phyloP scores from a whole-genome alignment of 2,113 vertebrate genomes.

The Stegostoma tigrinum region DNA sequence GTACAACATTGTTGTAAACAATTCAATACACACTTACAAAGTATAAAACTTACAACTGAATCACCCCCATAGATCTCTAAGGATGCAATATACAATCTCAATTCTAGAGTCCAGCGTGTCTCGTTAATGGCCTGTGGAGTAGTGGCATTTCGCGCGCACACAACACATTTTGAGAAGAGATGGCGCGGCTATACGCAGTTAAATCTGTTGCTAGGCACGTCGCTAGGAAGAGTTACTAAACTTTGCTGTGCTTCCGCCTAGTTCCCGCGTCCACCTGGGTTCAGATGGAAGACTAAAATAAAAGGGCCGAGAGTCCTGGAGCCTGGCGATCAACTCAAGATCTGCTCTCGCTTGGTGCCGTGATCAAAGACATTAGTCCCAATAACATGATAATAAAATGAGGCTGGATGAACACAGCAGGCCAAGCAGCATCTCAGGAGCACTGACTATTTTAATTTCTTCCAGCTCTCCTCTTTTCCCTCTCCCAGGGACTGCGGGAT shows the following conservation, averaged over 20 bases:
- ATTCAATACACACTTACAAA: conserved; percentile 34
- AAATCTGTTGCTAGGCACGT: conserved; percentile 19
- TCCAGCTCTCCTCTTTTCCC: neutral
- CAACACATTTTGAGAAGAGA: neutral
- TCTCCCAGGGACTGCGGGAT: neutral
- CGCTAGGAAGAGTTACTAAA: conserved; percentile 3
- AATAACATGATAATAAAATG: conserved; percentile 1
- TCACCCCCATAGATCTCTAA: conserved; percentile 30
- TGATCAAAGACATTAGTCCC: neutral
- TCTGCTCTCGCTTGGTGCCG: too few relatives aligned
- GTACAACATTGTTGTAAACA: conserved; percentile 36
- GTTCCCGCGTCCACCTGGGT: conserved; percentile 30
- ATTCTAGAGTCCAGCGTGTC: conserved; percentile 23
- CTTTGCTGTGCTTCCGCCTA: neutral
- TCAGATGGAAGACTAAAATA: conserved; percentile 11
- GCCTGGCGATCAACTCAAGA: neutral
- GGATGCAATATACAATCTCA: conserved; percentile 27
- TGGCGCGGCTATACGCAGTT: neutral
- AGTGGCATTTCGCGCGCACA: neutral
- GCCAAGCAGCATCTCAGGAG: too few relatives aligned
- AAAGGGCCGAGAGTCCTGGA: neutral
- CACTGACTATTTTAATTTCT: neutral
- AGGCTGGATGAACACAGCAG: too few relatives aligned
- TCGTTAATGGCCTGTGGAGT: conserved; percentile 11
- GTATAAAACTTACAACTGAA: conserved; percentile 35